Evolutionary conservation across 2,888 invertebrate genomes (phyloP).

Genomic region (Ochlodes sylvanus): DNA sequence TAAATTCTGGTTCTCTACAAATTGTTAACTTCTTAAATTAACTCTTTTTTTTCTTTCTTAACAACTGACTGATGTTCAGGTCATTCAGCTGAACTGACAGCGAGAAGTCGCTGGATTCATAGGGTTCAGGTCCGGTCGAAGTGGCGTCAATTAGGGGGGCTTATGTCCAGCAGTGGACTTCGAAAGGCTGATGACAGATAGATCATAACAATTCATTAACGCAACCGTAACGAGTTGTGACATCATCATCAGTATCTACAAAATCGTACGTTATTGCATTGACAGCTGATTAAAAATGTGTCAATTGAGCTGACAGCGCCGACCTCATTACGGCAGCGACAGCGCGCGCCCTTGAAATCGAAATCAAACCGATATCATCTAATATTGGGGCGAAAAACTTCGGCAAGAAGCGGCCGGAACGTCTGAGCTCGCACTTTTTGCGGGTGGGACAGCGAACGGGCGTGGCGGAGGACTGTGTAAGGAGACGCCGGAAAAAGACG

Average conservation of each 20-base stretch:
- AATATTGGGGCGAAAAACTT: conserved; percentile 17
- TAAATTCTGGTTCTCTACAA: no score
- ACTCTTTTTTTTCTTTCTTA: no score
- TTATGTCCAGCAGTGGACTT: no score
- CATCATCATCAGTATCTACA: neutral
- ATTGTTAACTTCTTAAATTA: no score
- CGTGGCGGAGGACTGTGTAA: conserved; percentile 30
- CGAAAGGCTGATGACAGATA: no score
- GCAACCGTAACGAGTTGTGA: neutral
- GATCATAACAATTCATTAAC: neutral
- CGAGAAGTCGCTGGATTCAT: no score
- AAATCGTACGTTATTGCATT: neutral
- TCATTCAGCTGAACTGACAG: no score
- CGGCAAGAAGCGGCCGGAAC: neutral
- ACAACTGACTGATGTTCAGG: no score
- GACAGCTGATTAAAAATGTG: conserved; percentile 7
- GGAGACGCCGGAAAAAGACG: neutral
- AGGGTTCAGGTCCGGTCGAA: no score
- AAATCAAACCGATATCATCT: conserved; percentile 15
- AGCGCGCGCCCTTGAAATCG: conserved; percentile 8
- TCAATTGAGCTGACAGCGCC: neutral
- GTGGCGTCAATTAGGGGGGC: no score
- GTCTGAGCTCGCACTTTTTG: conserved; percentile 14
- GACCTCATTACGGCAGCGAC: conserved; percentile 15
- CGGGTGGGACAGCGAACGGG: conserved; percentile 41